Percentiles rank a stretch among this genome's conserved stretches.
phyloP scores from a whole-genome alignment of 1,140 invertebrate species.

The Drosophila aff. region DNA sequence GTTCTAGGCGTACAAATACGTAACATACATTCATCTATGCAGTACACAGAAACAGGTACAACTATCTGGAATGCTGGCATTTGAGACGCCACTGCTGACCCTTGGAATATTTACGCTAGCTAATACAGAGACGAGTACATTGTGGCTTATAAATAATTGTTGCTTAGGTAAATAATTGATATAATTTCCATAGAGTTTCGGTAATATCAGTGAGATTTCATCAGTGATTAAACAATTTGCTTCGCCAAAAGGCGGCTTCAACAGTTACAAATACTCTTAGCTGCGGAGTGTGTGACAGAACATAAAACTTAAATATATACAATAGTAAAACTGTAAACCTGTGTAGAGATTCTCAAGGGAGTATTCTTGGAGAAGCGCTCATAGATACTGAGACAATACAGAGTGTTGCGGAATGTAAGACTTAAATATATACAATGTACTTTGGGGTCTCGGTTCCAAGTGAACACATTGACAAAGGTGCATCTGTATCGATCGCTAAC shows the following conservation, averaged over 20 bases:
- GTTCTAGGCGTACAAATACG: constrained; percentile 44
- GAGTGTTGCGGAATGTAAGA: constrained; percentile 3
- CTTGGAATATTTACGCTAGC: constrained; percentile 66
- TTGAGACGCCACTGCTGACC: constrained; percentile 14
- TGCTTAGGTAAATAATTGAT: constrained; percentile 70
- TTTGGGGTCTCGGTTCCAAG: constrained; percentile 30
- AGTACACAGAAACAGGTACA: constrained; percentile 69
- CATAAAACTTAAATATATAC: constrained; percentile 48
- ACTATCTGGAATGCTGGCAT: constrained; percentile 40
- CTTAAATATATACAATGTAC: constrained; percentile 20
- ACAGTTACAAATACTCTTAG: constrained; percentile 25
- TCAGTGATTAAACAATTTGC: constrained; percentile 55
- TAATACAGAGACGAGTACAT: constrained; percentile 47
- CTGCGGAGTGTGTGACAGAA: constrained; percentile 7
- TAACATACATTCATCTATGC: constrained; percentile 46
- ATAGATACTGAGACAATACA: constrained; percentile 3
- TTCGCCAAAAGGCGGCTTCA: constrained; percentile 38
- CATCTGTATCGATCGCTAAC: constrained; percentile 24
- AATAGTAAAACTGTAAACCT: constrained; percentile 25
- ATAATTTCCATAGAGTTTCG: constrained; percentile 49
- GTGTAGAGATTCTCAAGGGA: constrained; percentile 5
- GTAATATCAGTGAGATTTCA: constrained; percentile 71
- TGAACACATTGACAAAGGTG: constrained; percentile 59
- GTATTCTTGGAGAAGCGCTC: constrained; percentile 14
- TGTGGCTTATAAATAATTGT: constrained; percentile 38